phyloP scores from a whole-genome alignment of 2,113 vertebrate species.

The Hiodon tergisus region DNA sequence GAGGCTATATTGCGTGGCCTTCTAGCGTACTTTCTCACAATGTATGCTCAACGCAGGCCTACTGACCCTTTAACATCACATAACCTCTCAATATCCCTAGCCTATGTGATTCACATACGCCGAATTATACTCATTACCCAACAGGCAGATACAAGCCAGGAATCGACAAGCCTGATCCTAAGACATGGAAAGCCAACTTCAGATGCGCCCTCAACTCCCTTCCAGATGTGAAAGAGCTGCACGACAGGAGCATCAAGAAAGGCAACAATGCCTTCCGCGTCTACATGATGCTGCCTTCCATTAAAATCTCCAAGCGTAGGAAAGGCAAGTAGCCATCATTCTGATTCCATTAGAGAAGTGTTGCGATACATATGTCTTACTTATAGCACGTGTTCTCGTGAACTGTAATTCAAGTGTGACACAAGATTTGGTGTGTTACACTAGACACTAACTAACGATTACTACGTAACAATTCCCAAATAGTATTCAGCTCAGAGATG shows the following conservation, averaged over 20 bases:
- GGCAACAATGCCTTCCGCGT: slow-evolving; percentile 65
- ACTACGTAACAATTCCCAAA: not conserved
- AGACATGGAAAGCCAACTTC: slow-evolving; percentile 75
- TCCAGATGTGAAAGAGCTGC: slow-evolving; percentile 62
- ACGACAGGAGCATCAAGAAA: slow-evolving; percentile 64
- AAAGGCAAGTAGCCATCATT: slow-evolving; percentile 43
- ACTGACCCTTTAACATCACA: no score
- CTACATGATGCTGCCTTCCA: slow-evolving; percentile 61
- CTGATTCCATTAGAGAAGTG: not conserved
- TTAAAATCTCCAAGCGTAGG: slow-evolving; percentile 44
- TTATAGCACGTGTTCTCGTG: no score
- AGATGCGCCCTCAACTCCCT: slow-evolving; percentile 69
- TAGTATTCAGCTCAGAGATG: no score
- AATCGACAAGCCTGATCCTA: slow-evolving; percentile 66
- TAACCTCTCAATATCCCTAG: not conserved
- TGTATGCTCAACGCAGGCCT: no score
- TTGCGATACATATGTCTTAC: no score
- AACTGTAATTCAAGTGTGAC: no score
- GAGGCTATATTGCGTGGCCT: no score
- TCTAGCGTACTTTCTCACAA: no score
- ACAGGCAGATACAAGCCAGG: slow-evolving; percentile 60
- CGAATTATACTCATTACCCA: not conserved
- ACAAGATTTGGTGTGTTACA: no score
- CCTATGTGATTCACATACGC: not conserved
- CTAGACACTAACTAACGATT: not conserved